These are phyloP conservation scores for Onychorhynchus coronatus DNA, from an alignment of 2,113 vertebrate genomes.

Conservation along the genomic window DNA sequence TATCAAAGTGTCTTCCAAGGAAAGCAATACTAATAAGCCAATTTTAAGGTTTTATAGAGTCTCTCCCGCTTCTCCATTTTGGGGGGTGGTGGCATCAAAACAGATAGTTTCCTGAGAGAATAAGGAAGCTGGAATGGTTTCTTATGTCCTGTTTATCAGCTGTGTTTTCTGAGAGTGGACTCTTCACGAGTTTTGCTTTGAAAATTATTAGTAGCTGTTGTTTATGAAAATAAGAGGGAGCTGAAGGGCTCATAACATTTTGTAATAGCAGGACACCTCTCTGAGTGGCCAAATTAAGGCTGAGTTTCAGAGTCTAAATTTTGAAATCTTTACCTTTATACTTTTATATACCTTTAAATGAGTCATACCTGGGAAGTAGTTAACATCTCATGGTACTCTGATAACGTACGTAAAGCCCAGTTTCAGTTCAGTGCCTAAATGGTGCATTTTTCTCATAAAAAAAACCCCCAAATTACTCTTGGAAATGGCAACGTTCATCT, in stretches of 20 bases:
- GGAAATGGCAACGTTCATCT: not conserved
- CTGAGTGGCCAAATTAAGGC: not conserved
- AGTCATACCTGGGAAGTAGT: not conserved
- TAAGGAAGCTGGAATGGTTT: not conserved
- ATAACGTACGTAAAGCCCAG: rapidly evolving
- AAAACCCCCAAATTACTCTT: not conserved
- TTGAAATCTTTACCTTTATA: not conserved
- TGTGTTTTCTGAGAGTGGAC: not conserved
- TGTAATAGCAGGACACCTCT: not conserved
- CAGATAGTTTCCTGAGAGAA: not conserved
- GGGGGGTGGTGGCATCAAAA: not conserved
- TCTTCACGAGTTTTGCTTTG: not conserved
- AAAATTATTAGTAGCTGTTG: not conserved
- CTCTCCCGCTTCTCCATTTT: not conserved
- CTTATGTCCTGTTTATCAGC: not conserved
- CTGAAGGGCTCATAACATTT: not conserved
- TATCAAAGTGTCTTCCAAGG: not conserved
- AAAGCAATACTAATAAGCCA: constrained; percentile 17
- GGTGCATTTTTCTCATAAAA: not conserved
- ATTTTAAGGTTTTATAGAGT: not conserved
- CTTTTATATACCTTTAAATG: not conserved
- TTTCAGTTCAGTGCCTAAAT: not conserved
- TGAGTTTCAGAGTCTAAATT: not conserved
- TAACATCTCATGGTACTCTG: not conserved
- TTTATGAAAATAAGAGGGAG: not conserved